Conservation (phyloP, 2,113 vertebrate species). For the Hemichromis elongatus region DNA sequence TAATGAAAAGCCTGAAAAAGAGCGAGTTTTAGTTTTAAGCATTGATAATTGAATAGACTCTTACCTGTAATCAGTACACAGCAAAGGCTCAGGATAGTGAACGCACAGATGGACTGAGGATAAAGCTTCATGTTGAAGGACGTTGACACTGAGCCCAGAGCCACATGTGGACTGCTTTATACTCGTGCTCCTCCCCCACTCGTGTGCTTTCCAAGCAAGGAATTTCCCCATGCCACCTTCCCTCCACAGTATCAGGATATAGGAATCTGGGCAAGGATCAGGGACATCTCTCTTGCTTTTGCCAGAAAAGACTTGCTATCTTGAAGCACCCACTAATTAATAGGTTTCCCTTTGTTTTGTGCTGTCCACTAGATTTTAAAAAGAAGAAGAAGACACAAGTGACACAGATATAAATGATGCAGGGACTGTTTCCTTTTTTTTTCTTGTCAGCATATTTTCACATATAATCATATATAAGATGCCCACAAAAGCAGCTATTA, state of each 20-base stretch:
- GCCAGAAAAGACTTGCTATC: neutral
- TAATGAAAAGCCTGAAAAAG: neutral
- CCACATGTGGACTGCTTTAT: slow-evolving; percentile 43
- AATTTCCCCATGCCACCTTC: slow-evolving; percentile 57
- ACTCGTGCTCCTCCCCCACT: slow-evolving; percentile 38
- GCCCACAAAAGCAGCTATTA: neutral
- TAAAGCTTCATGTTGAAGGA: slow-evolving; percentile 43
- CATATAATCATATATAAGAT: neutral
- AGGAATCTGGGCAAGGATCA: slow-evolving; percentile 16
- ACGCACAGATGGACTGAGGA: neutral
- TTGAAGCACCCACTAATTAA: neutral
- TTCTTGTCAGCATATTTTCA: neutral
- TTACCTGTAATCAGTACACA: slow-evolving; percentile 56
- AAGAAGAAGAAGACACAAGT: neutral
- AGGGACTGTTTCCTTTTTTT: neutral
- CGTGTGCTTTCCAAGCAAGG: slow-evolving; percentile 56
- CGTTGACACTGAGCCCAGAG: slow-evolving; percentile 13
- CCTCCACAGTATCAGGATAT: neutral
- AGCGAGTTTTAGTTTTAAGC: neutral
- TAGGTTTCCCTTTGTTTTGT: neutral
- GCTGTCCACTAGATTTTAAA: neutral
- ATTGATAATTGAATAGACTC: neutral
- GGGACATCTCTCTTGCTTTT: neutral
- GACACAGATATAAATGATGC: neutral
- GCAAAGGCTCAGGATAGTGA: slow-evolving; percentile 39